Conservation (phyloP, 2,888 invertebrate species). For the Cancer borealis region DNA sequence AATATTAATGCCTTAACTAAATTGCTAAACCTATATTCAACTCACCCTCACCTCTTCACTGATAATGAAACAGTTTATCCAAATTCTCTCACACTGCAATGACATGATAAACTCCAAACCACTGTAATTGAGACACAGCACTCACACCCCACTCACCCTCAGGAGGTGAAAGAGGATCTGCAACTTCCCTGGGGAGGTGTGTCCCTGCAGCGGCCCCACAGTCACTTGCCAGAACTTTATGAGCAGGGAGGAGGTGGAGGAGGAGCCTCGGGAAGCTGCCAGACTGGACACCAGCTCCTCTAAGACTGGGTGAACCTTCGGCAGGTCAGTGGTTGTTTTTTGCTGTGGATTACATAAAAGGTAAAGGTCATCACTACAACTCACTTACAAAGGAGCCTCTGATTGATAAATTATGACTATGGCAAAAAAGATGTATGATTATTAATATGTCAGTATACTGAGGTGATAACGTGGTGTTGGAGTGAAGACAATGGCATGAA, state of each 20-base stretch:
- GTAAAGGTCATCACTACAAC: background rate
- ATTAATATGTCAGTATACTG: too few species aligned
- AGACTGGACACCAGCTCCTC: conserved; percentile 45
- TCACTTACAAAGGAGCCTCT: too few species aligned
- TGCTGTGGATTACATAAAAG: background rate
- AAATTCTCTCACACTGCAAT: too few species aligned
- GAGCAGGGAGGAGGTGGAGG: background rate
- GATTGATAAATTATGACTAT: too few species aligned
- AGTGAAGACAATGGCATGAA: too few species aligned
- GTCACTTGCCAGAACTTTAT: conserved; percentile 39
- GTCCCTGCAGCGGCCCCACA: conserved; percentile 37
- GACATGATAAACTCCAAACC: too few species aligned
- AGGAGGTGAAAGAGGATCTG: conserved; percentile 53
- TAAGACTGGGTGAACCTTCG: conserved; percentile 66
- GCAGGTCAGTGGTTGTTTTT: conserved; percentile 46
- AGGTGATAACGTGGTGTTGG: too few species aligned
- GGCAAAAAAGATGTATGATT: too few species aligned
- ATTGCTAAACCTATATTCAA: too few species aligned
- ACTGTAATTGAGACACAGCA: background rate
- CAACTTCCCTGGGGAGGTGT: background rate
- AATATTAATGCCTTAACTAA: too few species aligned
- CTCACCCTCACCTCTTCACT: too few species aligned
- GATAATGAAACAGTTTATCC: too few species aligned
- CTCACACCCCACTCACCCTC: conserved; percentile 44
- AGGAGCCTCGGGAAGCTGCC: background rate